Percentiles rank a stretch among this genome's conserved stretches.
phyloP scores from a whole-genome alignment of 2,888 invertebrate species.

The Athripsodes cinereus region DNA sequence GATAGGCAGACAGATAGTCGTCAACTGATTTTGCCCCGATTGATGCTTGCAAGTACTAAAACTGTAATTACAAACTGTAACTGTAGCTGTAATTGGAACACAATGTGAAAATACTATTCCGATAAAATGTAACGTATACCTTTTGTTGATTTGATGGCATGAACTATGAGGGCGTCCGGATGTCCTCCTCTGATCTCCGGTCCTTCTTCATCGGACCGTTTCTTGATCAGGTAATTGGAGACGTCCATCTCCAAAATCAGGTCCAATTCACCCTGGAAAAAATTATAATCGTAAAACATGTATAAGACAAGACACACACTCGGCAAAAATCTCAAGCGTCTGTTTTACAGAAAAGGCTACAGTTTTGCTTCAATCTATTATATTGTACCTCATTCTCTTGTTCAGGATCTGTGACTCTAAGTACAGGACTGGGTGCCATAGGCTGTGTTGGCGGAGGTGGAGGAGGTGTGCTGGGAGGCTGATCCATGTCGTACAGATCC shows the following conservation, averaged over 20 bases:
- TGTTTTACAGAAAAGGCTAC: background rate
- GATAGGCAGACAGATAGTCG: too few species aligned
- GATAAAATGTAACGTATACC: too few species aligned
- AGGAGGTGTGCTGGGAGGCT: background rate
- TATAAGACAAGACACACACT: too few species aligned
- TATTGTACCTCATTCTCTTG: constrained; percentile 22
- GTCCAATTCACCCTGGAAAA: constrained; percentile 39
- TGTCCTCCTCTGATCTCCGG: constrained; percentile 91
- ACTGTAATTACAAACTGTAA: too few species aligned
- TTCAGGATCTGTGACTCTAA: constrained; percentile 15
- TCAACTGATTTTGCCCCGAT: background rate
- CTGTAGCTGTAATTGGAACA: too few species aligned
- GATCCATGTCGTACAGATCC: constrained; percentile 31
- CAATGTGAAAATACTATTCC: too few species aligned
- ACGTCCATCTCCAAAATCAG: constrained; percentile 78
- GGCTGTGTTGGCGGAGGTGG: background rate
- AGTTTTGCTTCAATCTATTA: background rate
- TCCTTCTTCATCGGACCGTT: constrained; percentile 77
- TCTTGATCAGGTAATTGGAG: constrained; percentile 69
- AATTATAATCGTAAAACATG: too few species aligned
- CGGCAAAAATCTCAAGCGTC: background rate
- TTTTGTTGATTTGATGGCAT: constrained; percentile 93
- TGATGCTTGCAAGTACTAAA: too few species aligned
- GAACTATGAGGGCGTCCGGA: constrained; percentile 89
- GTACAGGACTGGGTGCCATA: background rate